Conservation (phyloP, 2,113 vertebrate species). For the Suricata suricatta region DNA sequence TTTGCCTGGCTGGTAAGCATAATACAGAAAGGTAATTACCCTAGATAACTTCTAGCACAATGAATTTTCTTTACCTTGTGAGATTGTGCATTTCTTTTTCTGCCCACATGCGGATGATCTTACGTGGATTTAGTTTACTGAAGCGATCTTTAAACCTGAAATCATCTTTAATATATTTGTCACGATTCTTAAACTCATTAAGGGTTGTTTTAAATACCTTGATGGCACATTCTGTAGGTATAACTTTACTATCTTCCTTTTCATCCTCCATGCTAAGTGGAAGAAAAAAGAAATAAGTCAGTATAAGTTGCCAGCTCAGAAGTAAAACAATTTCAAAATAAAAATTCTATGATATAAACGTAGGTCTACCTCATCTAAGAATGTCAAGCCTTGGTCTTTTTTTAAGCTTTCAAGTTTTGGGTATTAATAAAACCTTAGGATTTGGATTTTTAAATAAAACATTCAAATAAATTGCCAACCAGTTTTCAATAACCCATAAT, state of each 20-base stretch:
- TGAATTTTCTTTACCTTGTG: conserved; percentile 86
- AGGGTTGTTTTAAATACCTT: conserved; percentile 99
- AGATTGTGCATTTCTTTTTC: conserved; percentile 99
- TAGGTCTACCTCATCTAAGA: not conserved
- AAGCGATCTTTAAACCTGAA: conserved; percentile 98
- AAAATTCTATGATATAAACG: not conserved
- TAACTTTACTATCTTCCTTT: conserved; percentile 85
- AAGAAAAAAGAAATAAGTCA: conserved; percentile 51
- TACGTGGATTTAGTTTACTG: conserved; percentile 97
- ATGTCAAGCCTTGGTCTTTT: not conserved
- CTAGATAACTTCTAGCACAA: not conserved
- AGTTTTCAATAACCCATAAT: conserved; percentile 36
- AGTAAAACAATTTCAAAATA: conserved; percentile 31
- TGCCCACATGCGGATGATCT: conserved; percentile 97
- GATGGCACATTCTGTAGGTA: conserved; percentile 94
- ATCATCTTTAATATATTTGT: conserved; percentile 99
- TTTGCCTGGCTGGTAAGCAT: not conserved
- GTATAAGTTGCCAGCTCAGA: not conserved
- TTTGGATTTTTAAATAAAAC: conserved; percentile 4
- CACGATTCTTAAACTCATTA: conserved; percentile 98
- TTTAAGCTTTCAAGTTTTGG: not conserved
- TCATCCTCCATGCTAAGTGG: conserved; percentile 71
- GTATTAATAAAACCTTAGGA: conserved; percentile 28
- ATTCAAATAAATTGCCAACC: conserved; percentile 33
- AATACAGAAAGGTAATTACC: not conserved